A percentile compares a stretch with the other conserved stretches of the same genome.
Conservation (phyloP, 2,888 invertebrate genomes). For the Amiota communis region DNA sequence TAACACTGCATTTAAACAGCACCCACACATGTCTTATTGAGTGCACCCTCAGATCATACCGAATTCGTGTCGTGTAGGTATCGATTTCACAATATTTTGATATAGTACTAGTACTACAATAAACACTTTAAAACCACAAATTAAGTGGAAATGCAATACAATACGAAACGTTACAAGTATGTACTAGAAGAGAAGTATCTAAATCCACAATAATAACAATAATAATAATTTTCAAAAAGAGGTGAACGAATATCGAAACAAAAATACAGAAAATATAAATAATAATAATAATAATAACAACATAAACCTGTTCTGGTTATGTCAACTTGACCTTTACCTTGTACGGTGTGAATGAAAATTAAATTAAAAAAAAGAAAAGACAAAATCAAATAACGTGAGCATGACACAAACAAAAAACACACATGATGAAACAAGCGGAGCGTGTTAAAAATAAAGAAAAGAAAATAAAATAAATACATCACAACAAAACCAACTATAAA, state of each 20-base stretch:
- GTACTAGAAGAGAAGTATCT: background rate
- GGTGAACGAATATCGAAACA: background rate
- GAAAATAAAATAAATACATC: background rate
- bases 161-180: background rate
- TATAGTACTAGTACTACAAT: background rate
- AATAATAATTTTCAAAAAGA: slow-evolving; percentile 1
- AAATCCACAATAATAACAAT: slow-evolving; percentile 3
- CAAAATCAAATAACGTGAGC: slow-evolving; percentile 28
- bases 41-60: no score
- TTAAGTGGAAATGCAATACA: background rate
- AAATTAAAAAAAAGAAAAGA: slow-evolving; percentile 41
- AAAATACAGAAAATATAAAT: background rate
- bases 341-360: slow-evolving; percentile 35
- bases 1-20: no score
- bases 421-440: background rate
- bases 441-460: background rate
- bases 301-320: slow-evolving; percentile 43
- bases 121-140: background rate
- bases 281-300: background rate
- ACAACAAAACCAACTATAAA: slow-evolving; percentile 18
- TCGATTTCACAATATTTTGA: no score
- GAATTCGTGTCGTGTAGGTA: no score
- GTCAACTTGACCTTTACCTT: slow-evolving; percentile 58
- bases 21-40: no score
- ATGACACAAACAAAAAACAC: background rate